Conservation (phyloP, 2,888 invertebrate genomes). For the Carabus problematicus region DNA sequence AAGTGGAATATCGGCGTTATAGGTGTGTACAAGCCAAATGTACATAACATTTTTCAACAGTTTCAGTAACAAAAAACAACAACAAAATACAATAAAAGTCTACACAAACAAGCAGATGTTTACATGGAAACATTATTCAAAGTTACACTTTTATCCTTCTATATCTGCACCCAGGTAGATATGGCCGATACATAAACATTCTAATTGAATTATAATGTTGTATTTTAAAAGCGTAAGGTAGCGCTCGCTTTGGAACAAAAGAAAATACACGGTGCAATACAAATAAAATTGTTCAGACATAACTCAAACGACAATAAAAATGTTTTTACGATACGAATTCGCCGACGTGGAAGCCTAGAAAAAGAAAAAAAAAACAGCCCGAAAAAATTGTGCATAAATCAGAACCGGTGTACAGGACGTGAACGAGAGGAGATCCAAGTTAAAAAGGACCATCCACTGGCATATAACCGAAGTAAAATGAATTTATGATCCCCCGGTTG, state of each 20-base stretch:
- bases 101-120: too few relatives aligned
- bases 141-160: background rate
- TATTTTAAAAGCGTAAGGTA: background rate
- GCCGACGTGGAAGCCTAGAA: slow-evolving; percentile 5
- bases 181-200: too few relatives aligned
- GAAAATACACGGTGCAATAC: too few relatives aligned
- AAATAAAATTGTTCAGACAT: background rate
- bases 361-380: slow-evolving; percentile 4
- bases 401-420: slow-evolving; percentile 14
- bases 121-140: too few relatives aligned
- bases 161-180: background rate
- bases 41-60: background rate
- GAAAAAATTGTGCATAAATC: slow-evolving; percentile 25
- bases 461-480: slow-evolving; percentile 23
- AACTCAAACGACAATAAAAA: slow-evolving; percentile 19
- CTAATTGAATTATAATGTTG: too few relatives aligned
- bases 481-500: slow-evolving; percentile 19
- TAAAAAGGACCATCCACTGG: slow-evolving; percentile 17
- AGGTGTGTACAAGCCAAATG: background rate
- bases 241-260: too few relatives aligned
- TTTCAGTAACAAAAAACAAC: background rate
- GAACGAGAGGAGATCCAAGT: slow-evolving; percentile 11
- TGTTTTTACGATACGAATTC: slow-evolving; percentile 23
- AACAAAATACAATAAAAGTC: too few relatives aligned
- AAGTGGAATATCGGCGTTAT: background rate